Percentiles rank a stretch among this genome's conserved stretches.
These are phyloP conservation scores for Penaeus vannamei DNA, from an alignment of 1,140 invertebrate species.

Conservation along the genomic window DNA sequence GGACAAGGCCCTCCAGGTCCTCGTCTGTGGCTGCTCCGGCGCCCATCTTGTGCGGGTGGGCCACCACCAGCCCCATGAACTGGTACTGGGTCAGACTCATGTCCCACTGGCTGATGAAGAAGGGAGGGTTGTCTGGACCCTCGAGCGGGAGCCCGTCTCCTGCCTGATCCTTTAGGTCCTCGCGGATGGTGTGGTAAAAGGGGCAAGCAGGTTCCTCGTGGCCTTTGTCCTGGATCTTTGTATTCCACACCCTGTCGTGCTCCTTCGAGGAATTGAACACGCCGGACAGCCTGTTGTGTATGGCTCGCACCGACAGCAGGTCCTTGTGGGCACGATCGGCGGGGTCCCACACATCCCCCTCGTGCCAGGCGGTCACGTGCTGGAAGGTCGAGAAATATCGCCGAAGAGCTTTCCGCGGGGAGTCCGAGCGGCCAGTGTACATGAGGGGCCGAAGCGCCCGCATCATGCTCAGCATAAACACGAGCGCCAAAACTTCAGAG, in stretches of 20 bases:
- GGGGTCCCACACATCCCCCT: conserved; percentile 67
- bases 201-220: background rate
- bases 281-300: conserved; percentile 68
- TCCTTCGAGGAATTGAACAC: background rate
- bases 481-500: conserved; percentile 5
- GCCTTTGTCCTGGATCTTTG: background rate
- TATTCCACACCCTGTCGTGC: background rate
- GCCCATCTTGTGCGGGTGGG: conserved; percentile 70
- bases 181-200: conserved; percentile 2
- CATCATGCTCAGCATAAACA: background rate
- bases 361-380: conserved; percentile 70
- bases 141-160: background rate
- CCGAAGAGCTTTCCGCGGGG: conserved; percentile 67
- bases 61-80: conserved; percentile 71
- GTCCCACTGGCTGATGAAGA: conserved; percentile 71
- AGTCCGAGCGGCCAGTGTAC: conserved; percentile 69
- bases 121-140: conserved; percentile 48
- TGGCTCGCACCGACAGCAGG: conserved; percentile 68
- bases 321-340: conserved; percentile 62
- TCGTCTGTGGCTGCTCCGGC: conserved; percentile 63
- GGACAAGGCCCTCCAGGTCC: conserved; percentile 71
- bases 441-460: conserved; percentile 67
- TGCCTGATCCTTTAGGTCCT: background rate
- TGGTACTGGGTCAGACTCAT: conserved; percentile 71
- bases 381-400: conserved; percentile 70